Base-by-base conservation (phyloP, 1,140 invertebrate species). In the Monochamus saltuarius region DNA sequence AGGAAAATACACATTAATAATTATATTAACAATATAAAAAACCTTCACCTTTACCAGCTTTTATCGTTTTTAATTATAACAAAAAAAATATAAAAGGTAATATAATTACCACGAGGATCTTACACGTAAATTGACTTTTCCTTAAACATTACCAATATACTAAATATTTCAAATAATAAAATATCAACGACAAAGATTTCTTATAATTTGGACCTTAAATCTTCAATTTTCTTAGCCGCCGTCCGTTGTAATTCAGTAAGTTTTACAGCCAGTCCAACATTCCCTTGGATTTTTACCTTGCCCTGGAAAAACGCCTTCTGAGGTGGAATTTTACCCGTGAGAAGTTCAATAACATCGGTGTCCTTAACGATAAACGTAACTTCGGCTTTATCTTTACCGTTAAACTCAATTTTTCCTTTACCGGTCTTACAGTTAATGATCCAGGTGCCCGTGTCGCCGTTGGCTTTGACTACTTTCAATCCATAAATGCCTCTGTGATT, bases 281-380 rank as follows among this genome's bases (percentile, higher is more conserved):
- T 98, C 40, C 96, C 97, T 76, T 95, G 89, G 50, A 97, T 89
- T 79, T 96, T 96, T 13, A 98, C 85, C 77, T 97, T 97, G 14
- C 95, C 95, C 80, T 97, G 94, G 84, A 98, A 97, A 77, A 98
- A 99, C 7, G 96, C 96, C 79, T 97, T 94, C 74, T 97, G 94
- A 1, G 94, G 92, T 74, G 96, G 94, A 36, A 97, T 78, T 78
- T 94, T 93, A 13, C 95, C 94, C 1, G 87, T 85, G 68, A 97
- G 88, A 58, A 97, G 82, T 66, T 95, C 91, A 0, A 87, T 79
- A 0, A 97, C 84, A 75, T 97, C 94, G 4, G 85, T 84, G 73
- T 97, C 94, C 69, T 84, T 89, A 62, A 97, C 88, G 1, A 86
- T 90, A 62, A 97, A 93, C 1, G 88, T 94, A 10, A 95, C 94